Conservation (phyloP, 2,888 invertebrate genomes). For the Pilophorus perplexus region DNA sequence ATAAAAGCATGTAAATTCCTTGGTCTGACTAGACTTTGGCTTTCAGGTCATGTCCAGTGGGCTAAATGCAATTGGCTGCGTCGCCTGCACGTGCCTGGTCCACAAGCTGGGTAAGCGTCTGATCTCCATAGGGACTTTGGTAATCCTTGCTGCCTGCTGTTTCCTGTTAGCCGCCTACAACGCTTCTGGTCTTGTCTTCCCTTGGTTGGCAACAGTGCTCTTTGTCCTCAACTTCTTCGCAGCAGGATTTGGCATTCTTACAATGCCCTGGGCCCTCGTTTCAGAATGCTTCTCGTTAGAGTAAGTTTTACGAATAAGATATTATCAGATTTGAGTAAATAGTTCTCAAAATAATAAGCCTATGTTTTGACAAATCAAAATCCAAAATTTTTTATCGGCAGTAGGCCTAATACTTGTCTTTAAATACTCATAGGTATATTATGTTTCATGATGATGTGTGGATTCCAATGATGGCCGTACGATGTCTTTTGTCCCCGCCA, state of each 20-base stretch:
- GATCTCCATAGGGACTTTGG: constrained; percentile 16
- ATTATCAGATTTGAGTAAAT: no score
- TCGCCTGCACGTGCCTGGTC: constrained; percentile 16
- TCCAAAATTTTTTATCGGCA: no score
- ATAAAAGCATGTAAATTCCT: no score
- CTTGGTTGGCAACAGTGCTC: constrained; percentile 22
- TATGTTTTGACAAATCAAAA: no score
- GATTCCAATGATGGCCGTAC: no score
- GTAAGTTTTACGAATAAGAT: constrained; percentile 20
- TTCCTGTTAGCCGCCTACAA: constrained; percentile 14
- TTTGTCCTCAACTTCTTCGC: constrained; percentile 33
- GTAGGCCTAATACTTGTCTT: neutral
- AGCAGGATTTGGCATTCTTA: constrained; percentile 24
- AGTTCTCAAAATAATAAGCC: no score
- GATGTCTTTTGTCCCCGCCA: no score
- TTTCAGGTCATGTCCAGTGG: constrained; percentile 28
- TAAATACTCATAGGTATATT: no score
- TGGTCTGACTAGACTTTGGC: no score
- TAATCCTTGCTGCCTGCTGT: neutral
- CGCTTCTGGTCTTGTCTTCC: neutral
- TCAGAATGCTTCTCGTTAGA: constrained; percentile 32
- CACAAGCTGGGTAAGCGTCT: constrained; percentile 32
- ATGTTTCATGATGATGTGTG: no score
- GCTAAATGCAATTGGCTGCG: constrained; percentile 23
- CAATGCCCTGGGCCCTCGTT: constrained; percentile 33